These are phyloP conservation scores for Dryomyza anilis DNA, from an alignment of 2,888 invertebrate species.

Conservation along the genomic window DNA sequence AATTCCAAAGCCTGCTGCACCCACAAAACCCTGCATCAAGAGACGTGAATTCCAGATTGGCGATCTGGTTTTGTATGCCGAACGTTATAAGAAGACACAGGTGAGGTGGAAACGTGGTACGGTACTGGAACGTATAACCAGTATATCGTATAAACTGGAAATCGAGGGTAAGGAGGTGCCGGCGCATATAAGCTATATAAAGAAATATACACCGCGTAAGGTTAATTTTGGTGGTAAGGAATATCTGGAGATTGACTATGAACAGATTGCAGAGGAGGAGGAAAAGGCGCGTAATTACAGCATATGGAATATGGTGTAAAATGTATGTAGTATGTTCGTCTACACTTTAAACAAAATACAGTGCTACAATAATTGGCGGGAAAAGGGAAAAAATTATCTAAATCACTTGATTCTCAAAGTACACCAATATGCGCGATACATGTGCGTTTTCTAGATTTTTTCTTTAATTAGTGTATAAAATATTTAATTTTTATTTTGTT, in stretches of 20 bases:
- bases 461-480: too few species aligned
- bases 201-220: slow-evolving; percentile 56
- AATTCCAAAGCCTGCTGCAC: slow-evolving; percentile 35
- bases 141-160: slow-evolving; percentile 58
- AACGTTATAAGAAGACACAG: slow-evolving; percentile 56
- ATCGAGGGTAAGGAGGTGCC: slow-evolving; percentile 58
- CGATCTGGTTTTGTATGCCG: slow-evolving; percentile 56
- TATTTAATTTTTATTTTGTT: too few species aligned
- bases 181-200: slow-evolving; percentile 59
- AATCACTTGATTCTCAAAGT: too few species aligned
- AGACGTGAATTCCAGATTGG: slow-evolving; percentile 55
- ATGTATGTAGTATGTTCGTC: slow-evolving; percentile 19
- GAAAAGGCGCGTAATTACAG: slow-evolving; percentile 53
- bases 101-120: slow-evolving; percentile 56
- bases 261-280: slow-evolving; percentile 57
- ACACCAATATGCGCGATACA: too few species aligned
- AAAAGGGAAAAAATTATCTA: background rate
- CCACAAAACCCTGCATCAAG: slow-evolving; percentile 53
- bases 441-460: too few species aligned
- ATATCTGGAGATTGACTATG: slow-evolving; percentile 60
- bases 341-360: too few species aligned
- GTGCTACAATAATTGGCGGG: background rate
- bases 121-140: slow-evolving; percentile 56
- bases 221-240: slow-evolving; percentile 59
- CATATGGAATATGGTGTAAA: slow-evolving; percentile 59